Base-by-base conservation (phyloP, 2,888 invertebrate species). In the Pedicia rivosa region DNA sequence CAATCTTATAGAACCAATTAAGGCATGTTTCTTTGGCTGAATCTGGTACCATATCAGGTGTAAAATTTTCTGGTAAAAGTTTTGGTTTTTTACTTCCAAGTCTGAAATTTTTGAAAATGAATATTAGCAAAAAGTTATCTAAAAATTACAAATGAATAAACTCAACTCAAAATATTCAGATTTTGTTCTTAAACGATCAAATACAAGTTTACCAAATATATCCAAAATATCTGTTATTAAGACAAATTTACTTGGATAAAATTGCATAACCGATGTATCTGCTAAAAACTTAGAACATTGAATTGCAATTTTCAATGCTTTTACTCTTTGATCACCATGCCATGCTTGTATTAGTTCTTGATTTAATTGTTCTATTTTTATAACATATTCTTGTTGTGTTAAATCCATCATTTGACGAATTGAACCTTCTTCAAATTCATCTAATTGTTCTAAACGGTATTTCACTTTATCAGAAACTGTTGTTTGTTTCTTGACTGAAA, bases 1-100 rank as follows among this genome's bases (percentile, higher is more conserved):
- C 90, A 56, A 97, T 88, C 69, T 98, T 98, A 61, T 87, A 94
- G 65, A 98, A 90, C 98, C 98, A 98, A 65, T 98, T 98, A 46
- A 87, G 76, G 54, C 94, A 94, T 0, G 94, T 97, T 63, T 95
- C 95, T 57, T 87, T 88, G 0, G 92, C 91, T 35, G 77, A 68
- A 55, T 88, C 88, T 1, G 78, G 74, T 5, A 91, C 79, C 64
- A 78, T 74, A 45, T 78, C 77, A 1, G 83, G 71, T 36, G 80
- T 77, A 50, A 88, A 84, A 52, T 74, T 70, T 44, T 74, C 74
- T 37, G 72, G 67, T 38, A 73, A 53, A 36, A 63, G 52, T 41
- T 61, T 63, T 2, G 64, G 52, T 12, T 54, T 51, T 53, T 66
- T 69, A 38, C 64, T 65, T 16, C 68, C 70, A 22, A 67, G 66